A percentile compares a stretch with the other conserved stretches of the same genome.
Conservation (phyloP, 2,797 vertebrate genomes). For the Pyrocephalus nanus region DNA sequence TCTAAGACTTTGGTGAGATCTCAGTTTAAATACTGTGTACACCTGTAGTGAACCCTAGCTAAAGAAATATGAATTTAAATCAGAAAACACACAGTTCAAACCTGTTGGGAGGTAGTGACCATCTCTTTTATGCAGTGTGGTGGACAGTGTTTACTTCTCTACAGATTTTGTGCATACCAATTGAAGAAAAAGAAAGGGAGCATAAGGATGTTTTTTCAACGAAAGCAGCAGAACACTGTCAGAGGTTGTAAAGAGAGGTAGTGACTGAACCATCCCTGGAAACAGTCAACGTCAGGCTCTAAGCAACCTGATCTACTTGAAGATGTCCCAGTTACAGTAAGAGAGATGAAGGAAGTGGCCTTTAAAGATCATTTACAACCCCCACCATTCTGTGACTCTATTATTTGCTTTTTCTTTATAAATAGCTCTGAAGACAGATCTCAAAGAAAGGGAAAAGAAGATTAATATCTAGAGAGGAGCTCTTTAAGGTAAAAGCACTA, state of each 20-base stretch:
- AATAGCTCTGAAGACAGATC: not conserved
- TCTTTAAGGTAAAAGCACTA: not conserved
- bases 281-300: not conserved
- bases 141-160: not conserved
- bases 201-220: not conserved
- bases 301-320: not conserved
- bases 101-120: not conserved
- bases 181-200: not conserved
- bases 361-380: not conserved
- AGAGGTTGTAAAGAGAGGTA: not conserved
- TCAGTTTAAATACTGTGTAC: not conserved
- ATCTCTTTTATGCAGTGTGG: not conserved
- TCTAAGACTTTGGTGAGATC: not conserved
- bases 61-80: not conserved
- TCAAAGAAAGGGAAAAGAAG: not conserved
- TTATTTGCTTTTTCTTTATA: not conserved
- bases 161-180: not conserved
- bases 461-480: not conserved
- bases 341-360: not conserved
- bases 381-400: not conserved
- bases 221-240: not conserved
- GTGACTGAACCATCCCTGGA: not conserved
- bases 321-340: not conserved
- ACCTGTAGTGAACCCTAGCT: not conserved
- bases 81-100: not conserved